phyloP scores from a whole-genome alignment of 1,140 invertebrate genomes.

The Drosophila ohnishii region DNA sequence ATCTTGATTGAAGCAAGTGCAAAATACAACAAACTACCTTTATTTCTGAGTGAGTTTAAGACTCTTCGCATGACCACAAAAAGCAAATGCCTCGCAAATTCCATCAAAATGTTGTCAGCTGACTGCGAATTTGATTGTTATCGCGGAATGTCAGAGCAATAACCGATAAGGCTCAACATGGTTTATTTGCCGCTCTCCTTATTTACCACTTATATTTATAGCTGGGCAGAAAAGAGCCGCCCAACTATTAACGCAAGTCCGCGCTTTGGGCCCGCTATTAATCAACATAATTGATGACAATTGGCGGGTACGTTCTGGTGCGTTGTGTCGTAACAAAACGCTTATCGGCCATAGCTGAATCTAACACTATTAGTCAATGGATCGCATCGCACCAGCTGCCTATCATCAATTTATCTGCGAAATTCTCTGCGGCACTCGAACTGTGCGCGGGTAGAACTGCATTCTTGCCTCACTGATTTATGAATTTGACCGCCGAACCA shows the following conservation, averaged over 20 bases:
- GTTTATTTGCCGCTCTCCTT: constrained; percentile 17
- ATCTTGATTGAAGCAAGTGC: neutral
- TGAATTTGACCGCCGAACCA: constrained; percentile 73
- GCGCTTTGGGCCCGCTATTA: constrained; percentile 51
- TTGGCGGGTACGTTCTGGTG: constrained; percentile 51
- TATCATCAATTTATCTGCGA: constrained; percentile 75
- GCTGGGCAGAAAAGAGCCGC: constrained; percentile 26
- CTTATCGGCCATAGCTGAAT: constrained; percentile 68
- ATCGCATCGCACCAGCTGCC: constrained; percentile 53
- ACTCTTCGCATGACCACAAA: constrained; percentile 37
- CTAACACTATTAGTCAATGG: constrained; percentile 79
- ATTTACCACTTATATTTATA: constrained; percentile 53
- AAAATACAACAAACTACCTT: neutral
- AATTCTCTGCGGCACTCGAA: constrained; percentile 29
- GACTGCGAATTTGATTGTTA: constrained; percentile 44
- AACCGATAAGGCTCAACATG: constrained; percentile 66
- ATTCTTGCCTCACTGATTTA: constrained; percentile 76
- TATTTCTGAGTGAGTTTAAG: constrained; percentile 4
- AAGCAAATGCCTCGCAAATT: constrained; percentile 24
- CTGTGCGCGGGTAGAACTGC: constrained; percentile 50
- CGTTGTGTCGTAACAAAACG: constrained; percentile 63
- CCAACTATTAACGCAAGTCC: constrained; percentile 29
- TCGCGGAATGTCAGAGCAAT: constrained; percentile 44
- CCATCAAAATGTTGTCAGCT: constrained; percentile 57
- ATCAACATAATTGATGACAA: constrained; percentile 79